Percentiles rank a stretch among this genome's conserved stretches.
Evolutionary conservation across 2,113 vertebrate species (phyloP).

Genomic region (Poeciliopsis retropinna): DNA sequence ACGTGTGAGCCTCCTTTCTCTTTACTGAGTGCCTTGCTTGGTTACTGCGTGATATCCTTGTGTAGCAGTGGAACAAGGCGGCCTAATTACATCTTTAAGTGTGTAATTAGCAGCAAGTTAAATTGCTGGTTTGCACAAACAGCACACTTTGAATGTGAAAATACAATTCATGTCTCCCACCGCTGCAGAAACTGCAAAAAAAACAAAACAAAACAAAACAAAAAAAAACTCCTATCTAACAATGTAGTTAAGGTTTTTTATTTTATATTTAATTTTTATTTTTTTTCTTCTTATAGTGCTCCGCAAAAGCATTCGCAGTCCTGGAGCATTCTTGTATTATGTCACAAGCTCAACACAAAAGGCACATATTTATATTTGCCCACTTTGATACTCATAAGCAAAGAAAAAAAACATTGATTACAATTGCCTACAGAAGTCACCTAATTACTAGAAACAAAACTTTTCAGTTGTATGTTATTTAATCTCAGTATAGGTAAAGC

Average conservation of each 20-base stretch:
- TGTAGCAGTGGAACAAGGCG: slow-evolving; percentile 65
- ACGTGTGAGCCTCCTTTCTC: slow-evolving; percentile 44
- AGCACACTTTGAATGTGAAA: slow-evolving; percentile 61
- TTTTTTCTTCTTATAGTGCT: background rate
- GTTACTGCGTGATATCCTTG: slow-evolving; percentile 53
- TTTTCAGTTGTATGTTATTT: background rate
- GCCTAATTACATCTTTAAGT: slow-evolving; percentile 78
- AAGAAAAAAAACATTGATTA: background rate
- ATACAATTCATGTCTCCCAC: slow-evolving; percentile 69
- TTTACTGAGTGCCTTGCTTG: slow-evolving; percentile 23
- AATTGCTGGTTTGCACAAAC: slow-evolving; percentile 74
- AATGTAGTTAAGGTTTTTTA: background rate
- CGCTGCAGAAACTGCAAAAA: slow-evolving; percentile 1
- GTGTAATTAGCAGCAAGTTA: slow-evolving; percentile 72
- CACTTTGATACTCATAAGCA: background rate
- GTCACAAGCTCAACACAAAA: background rate
- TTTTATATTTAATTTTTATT: too few relatives aligned
- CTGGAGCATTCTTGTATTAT: background rate
- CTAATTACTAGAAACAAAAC: background rate
- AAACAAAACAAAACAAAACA: too few relatives aligned
- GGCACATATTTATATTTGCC: background rate
- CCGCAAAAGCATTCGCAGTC: background rate
- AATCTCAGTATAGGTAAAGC: background rate
- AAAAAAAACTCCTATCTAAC: background rate
- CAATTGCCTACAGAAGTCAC: background rate